Conservation (phyloP, 2,113 vertebrate species). For the Stigmatopora nigra region DNA sequence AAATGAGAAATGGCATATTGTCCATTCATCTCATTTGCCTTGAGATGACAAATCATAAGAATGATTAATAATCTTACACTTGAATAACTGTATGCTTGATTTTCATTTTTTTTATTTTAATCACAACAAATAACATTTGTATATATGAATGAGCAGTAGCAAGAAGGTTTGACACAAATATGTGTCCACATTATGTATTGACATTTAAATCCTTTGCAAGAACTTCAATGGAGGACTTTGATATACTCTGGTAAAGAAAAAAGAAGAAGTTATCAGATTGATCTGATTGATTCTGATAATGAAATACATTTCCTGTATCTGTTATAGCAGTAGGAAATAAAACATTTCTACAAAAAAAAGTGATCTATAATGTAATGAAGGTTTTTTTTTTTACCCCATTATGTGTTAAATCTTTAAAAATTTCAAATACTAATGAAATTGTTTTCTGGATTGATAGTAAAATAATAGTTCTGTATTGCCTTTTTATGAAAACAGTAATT, state of each 20-base stretch:
- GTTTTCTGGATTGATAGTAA: neutral
- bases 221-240: neutral
- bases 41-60: neutral
- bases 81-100: neutral
- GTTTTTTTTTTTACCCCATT: no score
- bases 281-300: neutral
- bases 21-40: neutral
- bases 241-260: neutral
- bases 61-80: neutral
- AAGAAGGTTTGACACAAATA: neutral
- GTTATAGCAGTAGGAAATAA: no score
- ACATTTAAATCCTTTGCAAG: neutral
- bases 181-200: neutral
- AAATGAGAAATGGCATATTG: neutral
- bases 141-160: neutral
- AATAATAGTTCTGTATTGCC: neutral
- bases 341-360: no score
- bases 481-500: neutral
- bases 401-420: no score
- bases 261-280: neutral
- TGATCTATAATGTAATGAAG: no score
- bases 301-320: neutral
- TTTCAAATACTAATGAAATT: no score
- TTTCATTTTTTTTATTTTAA: neutral
- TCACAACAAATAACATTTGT: neutral